Conservation (phyloP, 2,888 invertebrate species). For the Amphimallon solstitiale region DNA sequence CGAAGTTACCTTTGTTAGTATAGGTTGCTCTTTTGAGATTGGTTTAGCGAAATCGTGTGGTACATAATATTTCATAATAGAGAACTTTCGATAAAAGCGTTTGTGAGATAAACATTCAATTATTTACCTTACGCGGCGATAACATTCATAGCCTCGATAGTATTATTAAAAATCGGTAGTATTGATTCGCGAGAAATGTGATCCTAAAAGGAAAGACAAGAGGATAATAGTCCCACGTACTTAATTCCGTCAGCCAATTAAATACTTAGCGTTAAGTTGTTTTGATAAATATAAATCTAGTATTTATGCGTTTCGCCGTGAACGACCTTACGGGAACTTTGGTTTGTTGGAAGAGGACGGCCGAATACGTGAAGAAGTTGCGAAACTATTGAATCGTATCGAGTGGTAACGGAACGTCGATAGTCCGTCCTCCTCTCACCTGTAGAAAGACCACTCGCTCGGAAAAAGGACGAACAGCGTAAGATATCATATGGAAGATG, state of each 20-base stretch:
- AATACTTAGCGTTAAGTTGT: neutral
- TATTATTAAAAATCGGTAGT: too few species aligned
- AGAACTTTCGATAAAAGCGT: too few species aligned
- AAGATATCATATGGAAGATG: constrained; percentile 41
- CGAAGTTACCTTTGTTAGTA: too few species aligned
- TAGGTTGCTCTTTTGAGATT: too few species aligned
- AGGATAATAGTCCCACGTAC: too few species aligned
- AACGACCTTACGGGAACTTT: constrained; percentile 20
- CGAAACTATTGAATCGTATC: constrained; percentile 25
- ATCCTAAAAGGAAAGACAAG: too few species aligned
- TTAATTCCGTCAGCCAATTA: neutral
- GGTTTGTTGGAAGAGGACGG: constrained; percentile 14
- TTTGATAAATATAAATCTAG: constrained; percentile 8
- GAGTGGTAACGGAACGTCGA: constrained; percentile 19
- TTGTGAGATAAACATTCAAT: too few species aligned
- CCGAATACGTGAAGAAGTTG: constrained; percentile 16
- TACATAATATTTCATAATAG: too few species aligned
- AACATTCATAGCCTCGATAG: too few species aligned
- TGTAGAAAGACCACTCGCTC: neutral
- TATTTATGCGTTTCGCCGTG: constrained; percentile 2
- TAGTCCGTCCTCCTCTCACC: neutral
- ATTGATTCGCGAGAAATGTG: too few species aligned
- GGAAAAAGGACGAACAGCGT: neutral
- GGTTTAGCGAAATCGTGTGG: too few species aligned
- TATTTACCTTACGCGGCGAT: too few species aligned